Percentiles rank a stretch among this genome's conserved stretches.
These are phyloP conservation scores for Heliconius congener DNA, from an alignment of 1,140 invertebrate genomes.

Conservation along the genomic window DNA sequence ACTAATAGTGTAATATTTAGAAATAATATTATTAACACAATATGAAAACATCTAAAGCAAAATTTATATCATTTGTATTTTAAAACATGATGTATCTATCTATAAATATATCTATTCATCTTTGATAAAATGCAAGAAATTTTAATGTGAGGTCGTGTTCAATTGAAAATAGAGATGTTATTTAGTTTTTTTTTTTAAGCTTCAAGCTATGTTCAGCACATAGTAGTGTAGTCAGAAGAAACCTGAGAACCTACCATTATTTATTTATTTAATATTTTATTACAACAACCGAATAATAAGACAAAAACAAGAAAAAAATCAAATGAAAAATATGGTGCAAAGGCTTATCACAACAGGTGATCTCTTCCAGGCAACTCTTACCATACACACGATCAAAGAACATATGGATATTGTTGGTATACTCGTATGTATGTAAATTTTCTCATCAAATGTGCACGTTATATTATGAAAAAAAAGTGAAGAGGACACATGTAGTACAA, in stretches of 20 bases:
- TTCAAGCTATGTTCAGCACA: too few relatives aligned
- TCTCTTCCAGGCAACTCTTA: too few relatives aligned
- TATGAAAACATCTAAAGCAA: conserved; percentile 32
- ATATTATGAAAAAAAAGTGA: conserved; percentile 40
- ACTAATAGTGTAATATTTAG: conserved; percentile 45
- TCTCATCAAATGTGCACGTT: background rate
- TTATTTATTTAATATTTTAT: background rate
- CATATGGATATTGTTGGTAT: background rate
- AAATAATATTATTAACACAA: conserved; percentile 41
- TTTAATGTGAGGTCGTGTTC: background rate
- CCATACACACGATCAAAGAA: too few relatives aligned
- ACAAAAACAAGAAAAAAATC: too few relatives aligned
- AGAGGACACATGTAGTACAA: conserved; percentile 58
- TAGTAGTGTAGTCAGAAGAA: too few relatives aligned
- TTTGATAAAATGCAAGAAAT: conserved; percentile 20
- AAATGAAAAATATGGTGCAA: too few relatives aligned
- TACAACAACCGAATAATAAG: too few relatives aligned
- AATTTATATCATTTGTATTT: conserved; percentile 32
- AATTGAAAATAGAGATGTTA: background rate
- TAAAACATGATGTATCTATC: background rate
- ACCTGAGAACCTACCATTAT: too few relatives aligned
- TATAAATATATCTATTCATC: background rate
- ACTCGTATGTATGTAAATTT: background rate
- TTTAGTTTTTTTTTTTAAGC: too few relatives aligned
- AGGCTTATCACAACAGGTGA: too few relatives aligned